Conservation (phyloP, 2,797 vertebrate genomes). For the Vultur gryphus region DNA sequence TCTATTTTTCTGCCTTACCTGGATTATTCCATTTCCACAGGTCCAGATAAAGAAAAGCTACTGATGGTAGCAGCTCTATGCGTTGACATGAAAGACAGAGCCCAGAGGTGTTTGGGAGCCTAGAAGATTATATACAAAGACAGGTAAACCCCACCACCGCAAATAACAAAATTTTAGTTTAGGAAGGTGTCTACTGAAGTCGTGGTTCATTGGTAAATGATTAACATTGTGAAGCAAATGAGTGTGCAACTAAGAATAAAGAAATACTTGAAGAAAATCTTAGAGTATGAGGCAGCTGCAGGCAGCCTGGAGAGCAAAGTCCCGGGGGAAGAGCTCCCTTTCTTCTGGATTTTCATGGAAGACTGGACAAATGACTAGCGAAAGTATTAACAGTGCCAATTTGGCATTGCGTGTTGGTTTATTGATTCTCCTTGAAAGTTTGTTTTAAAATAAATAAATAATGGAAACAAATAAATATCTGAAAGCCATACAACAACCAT, state of each 20-base stretch:
- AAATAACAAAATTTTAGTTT: not conserved
- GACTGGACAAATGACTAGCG: not conserved
- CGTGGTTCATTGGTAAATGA: not conserved
- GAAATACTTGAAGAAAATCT: not conserved
- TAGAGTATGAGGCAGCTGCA: not conserved
- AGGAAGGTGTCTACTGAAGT: not conserved
- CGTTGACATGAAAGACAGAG: not conserved
- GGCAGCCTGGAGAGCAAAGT: not conserved
- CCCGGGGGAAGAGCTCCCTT: not conserved
- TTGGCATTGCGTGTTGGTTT: accelerated
- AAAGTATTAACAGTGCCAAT: not conserved
- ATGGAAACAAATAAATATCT: not conserved
- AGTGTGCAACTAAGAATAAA: not conserved
- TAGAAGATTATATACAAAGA: not conserved
- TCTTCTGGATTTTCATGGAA: not conserved
- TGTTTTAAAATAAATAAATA: not conserved
- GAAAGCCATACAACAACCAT: not conserved
- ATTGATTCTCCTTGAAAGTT: not conserved
- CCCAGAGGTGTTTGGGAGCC: not conserved
- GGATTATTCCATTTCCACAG: not conserved
- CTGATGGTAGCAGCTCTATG: not conserved
- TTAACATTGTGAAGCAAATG: not conserved
- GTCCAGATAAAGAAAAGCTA: not conserved
- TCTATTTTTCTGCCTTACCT: not conserved
- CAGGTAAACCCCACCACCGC: not conserved